Evolutionary conservation across 2,888 invertebrate species (phyloP).

Genomic region (Trichogramma evanescens): DNA sequence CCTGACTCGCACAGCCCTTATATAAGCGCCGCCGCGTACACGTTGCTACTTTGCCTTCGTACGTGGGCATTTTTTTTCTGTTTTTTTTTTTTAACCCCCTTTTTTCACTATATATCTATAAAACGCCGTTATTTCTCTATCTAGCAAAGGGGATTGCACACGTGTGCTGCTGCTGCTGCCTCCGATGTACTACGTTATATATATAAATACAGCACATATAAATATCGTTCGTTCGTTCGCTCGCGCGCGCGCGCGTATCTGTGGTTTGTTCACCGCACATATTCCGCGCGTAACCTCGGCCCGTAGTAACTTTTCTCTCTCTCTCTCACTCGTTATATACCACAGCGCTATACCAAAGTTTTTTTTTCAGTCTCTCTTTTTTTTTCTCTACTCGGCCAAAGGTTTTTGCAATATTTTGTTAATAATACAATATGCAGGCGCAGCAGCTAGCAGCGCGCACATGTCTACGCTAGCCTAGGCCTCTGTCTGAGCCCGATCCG

Average conservation of each 20-base stretch:
- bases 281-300: slow-evolving; percentile 23
- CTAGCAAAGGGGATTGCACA: neutral
- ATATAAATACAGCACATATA: neutral
- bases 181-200: neutral
- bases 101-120: slow-evolving; percentile 1
- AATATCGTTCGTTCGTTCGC: neutral
- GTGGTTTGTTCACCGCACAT: slow-evolving; percentile 42
- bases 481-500: too few relatives aligned
- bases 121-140: neutral
- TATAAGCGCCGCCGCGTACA: too few relatives aligned
- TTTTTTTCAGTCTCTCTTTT: slow-evolving; percentile 28
- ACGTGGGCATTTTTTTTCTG: neutral
- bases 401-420: slow-evolving; percentile 43
- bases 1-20: too few relatives aligned
- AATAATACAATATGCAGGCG: slow-evolving; percentile 36
- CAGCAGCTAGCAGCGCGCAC: slow-evolving; percentile 9
- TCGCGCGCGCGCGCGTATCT: slow-evolving; percentile 37
- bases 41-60: too few relatives aligned
- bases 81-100: slow-evolving; percentile 5
- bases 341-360: slow-evolving; percentile 5
- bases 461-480: too few relatives aligned
- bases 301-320: slow-evolving; percentile 12
- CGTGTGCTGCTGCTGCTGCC: neutral
- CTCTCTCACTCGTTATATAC: slow-evolving; percentile 9
- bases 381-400: slow-evolving; percentile 32